These are phyloP conservation scores for Callopanchax toddi DNA, from an alignment of 2,113 vertebrate species.

Conservation along the genomic window DNA sequence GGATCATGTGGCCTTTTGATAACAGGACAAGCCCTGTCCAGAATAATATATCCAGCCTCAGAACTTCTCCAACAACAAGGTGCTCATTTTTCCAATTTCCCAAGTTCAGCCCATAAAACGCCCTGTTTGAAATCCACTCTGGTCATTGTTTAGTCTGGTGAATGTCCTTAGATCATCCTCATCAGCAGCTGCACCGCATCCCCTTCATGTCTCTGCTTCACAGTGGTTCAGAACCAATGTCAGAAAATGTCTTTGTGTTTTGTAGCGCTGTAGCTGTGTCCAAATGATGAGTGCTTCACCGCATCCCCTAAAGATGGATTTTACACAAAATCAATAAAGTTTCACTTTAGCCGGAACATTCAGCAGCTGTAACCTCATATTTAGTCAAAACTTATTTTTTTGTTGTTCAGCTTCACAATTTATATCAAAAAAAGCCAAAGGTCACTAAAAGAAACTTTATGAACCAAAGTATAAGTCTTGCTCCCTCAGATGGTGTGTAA, in stretches of 20 bases:
- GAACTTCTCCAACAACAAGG: constrained; percentile 60
- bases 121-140: constrained; percentile 70
- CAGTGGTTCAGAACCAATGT: constrained; percentile 36
- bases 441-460: constrained; percentile 13
- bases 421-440: constrained; percentile 28
- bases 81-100: constrained; percentile 61
- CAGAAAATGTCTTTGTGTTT: no score
- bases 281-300: constrained; percentile 7
- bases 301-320: background rate
- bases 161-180: constrained; percentile 72
- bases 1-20: constrained; percentile 78
- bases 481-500: constrained; percentile 11
- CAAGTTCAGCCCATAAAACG: constrained; percentile 63
- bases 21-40: constrained; percentile 68
- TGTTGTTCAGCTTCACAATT: background rate
- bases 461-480: background rate
- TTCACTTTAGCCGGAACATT: background rate
- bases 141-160: constrained; percentile 79
- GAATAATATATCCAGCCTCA: constrained; percentile 71
- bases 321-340: background rate
- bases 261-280: constrained; percentile 4
- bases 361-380: background rate
- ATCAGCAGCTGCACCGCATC: constrained; percentile 54
- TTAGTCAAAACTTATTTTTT: no score
- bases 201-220: constrained; percentile 45